Percentiles rank a stretch among this genome's conserved stretches.
Conservation (phyloP, 2,888 invertebrate species). For the Chrysolina oricalcia region DNA sequence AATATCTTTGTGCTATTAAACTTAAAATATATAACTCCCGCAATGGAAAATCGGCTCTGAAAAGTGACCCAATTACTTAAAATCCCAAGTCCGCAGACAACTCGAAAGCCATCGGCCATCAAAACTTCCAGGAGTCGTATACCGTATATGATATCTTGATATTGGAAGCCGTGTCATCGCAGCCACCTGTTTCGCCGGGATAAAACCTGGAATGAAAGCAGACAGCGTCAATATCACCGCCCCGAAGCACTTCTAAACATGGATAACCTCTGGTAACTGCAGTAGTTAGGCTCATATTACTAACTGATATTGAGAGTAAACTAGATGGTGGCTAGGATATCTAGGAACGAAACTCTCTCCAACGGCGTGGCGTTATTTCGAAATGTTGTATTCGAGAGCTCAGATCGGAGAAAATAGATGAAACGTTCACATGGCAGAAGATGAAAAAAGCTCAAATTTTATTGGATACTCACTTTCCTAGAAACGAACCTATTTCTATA, state of each 20-base stretch:
- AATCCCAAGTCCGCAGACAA: neutral
- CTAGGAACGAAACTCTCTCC: neutral
- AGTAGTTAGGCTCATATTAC: slow-evolving; percentile 32
- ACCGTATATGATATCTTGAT: slow-evolving; percentile 44
- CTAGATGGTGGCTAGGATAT: neutral
- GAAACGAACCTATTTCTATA: too few species aligned
- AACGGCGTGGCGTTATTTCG: neutral
- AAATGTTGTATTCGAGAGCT: slow-evolving; percentile 5
- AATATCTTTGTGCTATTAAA: too few species aligned
- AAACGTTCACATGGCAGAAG: too few species aligned
- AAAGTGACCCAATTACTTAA: neutral
- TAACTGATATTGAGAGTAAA: slow-evolving; percentile 30
- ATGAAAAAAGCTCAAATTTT: too few species aligned
- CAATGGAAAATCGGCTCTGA: neutral
- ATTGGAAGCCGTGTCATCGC: slow-evolving; percentile 54
- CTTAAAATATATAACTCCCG: too few species aligned
- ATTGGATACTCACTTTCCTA: too few species aligned
- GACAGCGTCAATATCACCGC: slow-evolving; percentile 54
- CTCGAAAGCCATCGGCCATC: slow-evolving; percentile 40
- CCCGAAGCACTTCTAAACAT: slow-evolving; percentile 60
- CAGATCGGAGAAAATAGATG: neutral
- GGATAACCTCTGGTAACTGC: slow-evolving; percentile 33
- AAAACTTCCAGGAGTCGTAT: slow-evolving; percentile 37
- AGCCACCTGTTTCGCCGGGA: slow-evolving; percentile 55
- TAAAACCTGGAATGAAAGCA: slow-evolving; percentile 50